A percentile compares a stretch with the other conserved stretches of the same genome.
Conservation (phyloP, 2,797 vertebrate genomes). For the Erpetoichthys calabaricus region DNA sequence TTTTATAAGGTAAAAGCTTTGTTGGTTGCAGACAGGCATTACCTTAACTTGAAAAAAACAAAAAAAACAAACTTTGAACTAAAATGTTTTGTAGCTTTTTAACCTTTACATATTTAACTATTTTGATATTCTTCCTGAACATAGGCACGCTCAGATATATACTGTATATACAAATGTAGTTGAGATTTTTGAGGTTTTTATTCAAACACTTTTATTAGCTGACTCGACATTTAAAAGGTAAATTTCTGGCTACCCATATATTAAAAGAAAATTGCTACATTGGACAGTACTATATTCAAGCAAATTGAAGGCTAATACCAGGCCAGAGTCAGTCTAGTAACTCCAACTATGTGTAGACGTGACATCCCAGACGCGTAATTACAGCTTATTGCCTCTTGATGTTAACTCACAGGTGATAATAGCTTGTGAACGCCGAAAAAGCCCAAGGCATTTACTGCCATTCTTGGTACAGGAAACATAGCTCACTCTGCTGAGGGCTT, state of each 20-base stretch:
- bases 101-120: too few relatives aligned
- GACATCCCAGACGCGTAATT: constrained; percentile 6
- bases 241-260: not conserved
- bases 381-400: not conserved
- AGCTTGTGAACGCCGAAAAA: not conserved
- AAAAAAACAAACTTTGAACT: too few relatives aligned
- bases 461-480: too few relatives aligned
- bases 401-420: constrained; percentile 2
- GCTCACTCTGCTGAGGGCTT: too few relatives aligned
- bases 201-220: not conserved
- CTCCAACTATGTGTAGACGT: not conserved
- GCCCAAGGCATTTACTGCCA: not conserved
- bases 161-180: too few relatives aligned
- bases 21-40: too few relatives aligned
- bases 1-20: too few relatives aligned
- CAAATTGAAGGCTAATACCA: constrained; percentile 1
- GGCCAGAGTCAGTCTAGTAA: constrained; percentile 4
- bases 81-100: too few relatives aligned
- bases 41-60: too few relatives aligned
- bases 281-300: not conserved
- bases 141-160: too few relatives aligned
- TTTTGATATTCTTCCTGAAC: too few relatives aligned
- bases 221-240: not conserved
- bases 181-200: not conserved
- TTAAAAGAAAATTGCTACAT: constrained; percentile 8